Evolutionary conservation across 1,140 invertebrate species (phyloP).

Genomic region (Panagrolaimus sp.): DNA sequence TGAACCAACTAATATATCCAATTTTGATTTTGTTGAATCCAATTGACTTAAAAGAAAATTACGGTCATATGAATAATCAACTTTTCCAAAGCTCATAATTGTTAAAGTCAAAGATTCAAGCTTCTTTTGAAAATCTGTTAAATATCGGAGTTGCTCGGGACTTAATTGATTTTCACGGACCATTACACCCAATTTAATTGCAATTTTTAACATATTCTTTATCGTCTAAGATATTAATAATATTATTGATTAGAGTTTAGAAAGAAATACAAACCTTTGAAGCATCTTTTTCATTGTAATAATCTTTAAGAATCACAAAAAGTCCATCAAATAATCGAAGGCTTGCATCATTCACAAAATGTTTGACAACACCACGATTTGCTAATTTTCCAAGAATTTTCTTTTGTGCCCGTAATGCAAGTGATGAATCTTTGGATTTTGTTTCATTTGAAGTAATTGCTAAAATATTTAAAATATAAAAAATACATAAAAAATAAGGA

Average conservation of each 20-base stretch:
- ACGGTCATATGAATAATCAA: slow-evolving; percentile 21
- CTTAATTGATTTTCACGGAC: slow-evolving; percentile 13
- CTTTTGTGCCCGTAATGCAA: slow-evolving; percentile 15
- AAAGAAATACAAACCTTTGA: slow-evolving; percentile 15
- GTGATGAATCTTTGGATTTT: neutral
- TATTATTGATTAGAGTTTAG: neutral
- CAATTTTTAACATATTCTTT: neutral
- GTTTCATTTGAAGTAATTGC: no score
- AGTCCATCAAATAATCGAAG: slow-evolving; percentile 10
- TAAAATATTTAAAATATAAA: no score
- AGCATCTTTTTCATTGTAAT: slow-evolving; percentile 23
- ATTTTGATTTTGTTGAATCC: neutral
- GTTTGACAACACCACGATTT: slow-evolving; percentile 19
- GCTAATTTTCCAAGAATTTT: slow-evolving; percentile 20
- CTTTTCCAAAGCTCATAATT: slow-evolving; percentile 4
- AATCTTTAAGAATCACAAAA: slow-evolving; percentile 17
- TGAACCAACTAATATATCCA: neutral
- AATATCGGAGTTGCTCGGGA: no score
- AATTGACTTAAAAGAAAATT: neutral
- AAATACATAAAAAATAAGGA: no score
- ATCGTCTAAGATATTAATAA: neutral
- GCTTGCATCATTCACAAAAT: slow-evolving; percentile 18
- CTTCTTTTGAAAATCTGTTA: neutral
- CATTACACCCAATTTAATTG: slow-evolving; percentile 15
- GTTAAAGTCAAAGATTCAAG: neutral